Base-by-base conservation (phyloP, 2,888 invertebrate genomes). In the Pyrocoelia pectoralis region DNA sequence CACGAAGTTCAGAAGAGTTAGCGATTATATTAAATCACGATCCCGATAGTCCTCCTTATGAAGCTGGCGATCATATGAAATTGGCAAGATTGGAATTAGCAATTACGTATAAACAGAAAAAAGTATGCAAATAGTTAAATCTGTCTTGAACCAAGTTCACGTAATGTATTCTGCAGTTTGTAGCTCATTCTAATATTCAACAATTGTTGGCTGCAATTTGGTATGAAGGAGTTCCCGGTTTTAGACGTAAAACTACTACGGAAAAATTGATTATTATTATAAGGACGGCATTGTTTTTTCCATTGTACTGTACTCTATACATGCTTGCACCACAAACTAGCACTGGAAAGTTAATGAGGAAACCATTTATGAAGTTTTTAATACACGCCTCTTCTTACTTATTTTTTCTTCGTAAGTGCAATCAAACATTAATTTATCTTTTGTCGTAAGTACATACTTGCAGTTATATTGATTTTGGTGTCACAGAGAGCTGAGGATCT, bases 311-410 rank as follows among this genome's bases (percentile, higher is more conserved):
- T 73, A 78, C 89, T 0, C 81, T 94, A 48, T 97, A 97, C 78
- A 91, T 95, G 86, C 75, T 95, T 9, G 89, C 92, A 0, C 97
- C 97, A 0, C 90, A 91, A 75, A 92, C 93, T 51, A 83, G 84
- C 2, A 88, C 89, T 5, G 96, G 95, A 0, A 89, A 88, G 72
- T 85, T 97, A 19, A 91, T 97, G 88, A 87, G 94, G 70, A 94
- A 95, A 79, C 97, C 98, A 0, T 97, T 97, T 79, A 95, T 98
- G 91, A 97, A 97, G 83, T 98, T 98, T 80, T 87, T 98, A 75
- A 92, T 95, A 56, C 97, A 97, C 77, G 95, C 95, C 5, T 92
- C 96, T 0, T 95, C 97, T 10, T 98, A 98, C 79, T 83, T 97
- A 69, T 94, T 95, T 83, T 98, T 97, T 80, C 84, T 98, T 66